Percentiles rank a stretch among this genome's conserved stretches.
phyloP scores from a whole-genome alignment of 1,140 invertebrate species.

The Dolichoris vasculosae region DNA sequence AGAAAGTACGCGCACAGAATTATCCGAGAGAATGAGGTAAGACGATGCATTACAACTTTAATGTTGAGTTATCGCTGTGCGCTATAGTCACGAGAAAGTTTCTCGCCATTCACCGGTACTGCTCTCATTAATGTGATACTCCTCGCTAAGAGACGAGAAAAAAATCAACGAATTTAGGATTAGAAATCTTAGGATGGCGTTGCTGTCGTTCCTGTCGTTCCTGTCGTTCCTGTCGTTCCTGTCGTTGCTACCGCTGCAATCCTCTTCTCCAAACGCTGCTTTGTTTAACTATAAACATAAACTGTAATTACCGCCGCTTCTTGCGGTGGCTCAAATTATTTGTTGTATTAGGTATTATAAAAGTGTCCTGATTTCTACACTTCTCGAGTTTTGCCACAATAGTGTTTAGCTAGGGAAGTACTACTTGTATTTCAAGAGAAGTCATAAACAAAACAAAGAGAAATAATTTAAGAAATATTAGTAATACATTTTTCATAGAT shows the following conservation, averaged over 20 bases:
- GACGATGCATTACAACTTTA: constrained; percentile 63
- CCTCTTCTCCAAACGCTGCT: not conserved
- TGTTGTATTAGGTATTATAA: not conserved
- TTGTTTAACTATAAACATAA: not conserved
- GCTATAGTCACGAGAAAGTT: constrained; percentile 63
- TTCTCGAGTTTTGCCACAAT: not conserved
- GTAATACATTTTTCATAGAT: not conserved
- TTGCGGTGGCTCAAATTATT: not conserved
- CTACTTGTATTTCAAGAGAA: not conserved
- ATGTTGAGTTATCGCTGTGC: constrained; percentile 56
- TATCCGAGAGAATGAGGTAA: constrained; percentile 63
- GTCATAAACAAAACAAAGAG: not conserved
- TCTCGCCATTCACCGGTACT: constrained; percentile 8
- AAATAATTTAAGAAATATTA: not conserved
- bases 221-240: no score
- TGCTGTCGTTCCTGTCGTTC: no score
- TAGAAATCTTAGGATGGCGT: constrained; percentile 14
- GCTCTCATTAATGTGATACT: constrained; percentile 28
- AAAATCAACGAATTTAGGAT: constrained; percentile 20
- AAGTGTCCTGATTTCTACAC: not conserved
- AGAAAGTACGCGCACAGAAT: constrained; percentile 60
- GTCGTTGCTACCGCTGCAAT: no score
- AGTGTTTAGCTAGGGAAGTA: not conserved
- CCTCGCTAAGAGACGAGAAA: not conserved
- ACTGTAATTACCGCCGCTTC: not conserved